Conservation (phyloP, 2,888 invertebrate genomes). For the Leptinotarsa tumamoca region DNA sequence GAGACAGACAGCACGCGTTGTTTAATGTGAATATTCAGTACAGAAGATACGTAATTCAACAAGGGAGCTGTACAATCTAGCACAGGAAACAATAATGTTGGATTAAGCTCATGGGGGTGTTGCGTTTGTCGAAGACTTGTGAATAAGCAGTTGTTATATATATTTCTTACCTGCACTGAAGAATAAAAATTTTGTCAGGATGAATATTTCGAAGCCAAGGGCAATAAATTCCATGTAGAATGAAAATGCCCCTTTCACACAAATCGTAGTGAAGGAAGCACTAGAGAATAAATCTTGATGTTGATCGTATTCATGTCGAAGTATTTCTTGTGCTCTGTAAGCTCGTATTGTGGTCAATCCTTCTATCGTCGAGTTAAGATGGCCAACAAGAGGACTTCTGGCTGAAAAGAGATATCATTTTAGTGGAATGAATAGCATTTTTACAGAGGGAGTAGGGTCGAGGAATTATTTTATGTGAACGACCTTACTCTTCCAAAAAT, state of each 20-base stretch:
- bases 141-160: not conserved
- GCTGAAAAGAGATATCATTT: constrained; percentile 50
- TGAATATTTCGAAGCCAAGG: constrained; percentile 47
- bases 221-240: constrained; percentile 57
- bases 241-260: constrained; percentile 56
- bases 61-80: too few relatives aligned
- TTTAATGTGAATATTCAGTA: too few relatives aligned
- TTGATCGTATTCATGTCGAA: constrained; percentile 59
- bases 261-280: constrained; percentile 56
- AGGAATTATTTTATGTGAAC: too few relatives aligned
- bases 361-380: constrained; percentile 61
- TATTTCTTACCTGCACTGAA: constrained; percentile 45
- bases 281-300: constrained; percentile 62
- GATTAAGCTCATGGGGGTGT: too few relatives aligned
- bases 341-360: constrained; percentile 62
- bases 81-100: too few relatives aligned
- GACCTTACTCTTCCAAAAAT: too few relatives aligned
- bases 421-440: constrained; percentile 50
- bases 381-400: constrained; percentile 62
- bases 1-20: too few relatives aligned
- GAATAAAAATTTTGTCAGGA: constrained; percentile 49
- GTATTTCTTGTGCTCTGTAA: constrained; percentile 56
- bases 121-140: too few relatives aligned
- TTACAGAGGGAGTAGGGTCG: too few relatives aligned
- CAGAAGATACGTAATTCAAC: too few relatives aligned